Percentiles rank a stretch among this genome's conserved stretches.
These are phyloP conservation scores for Myotis brandtii DNA, from an alignment of 2,113 vertebrate genomes.

Conservation along the genomic window DNA sequence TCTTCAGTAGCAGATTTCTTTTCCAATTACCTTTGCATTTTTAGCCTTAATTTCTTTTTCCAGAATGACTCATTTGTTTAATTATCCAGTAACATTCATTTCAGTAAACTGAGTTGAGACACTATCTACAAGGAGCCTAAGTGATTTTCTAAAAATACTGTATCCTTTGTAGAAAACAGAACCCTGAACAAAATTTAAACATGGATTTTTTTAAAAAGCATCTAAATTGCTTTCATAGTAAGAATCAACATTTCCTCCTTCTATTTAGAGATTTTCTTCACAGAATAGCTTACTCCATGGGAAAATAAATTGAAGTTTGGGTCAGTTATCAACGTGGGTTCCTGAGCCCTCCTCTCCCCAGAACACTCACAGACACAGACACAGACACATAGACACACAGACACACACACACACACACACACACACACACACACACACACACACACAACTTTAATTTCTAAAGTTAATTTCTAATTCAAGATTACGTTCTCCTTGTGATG, in stretches of 20 bases:
- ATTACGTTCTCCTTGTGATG: constrained; percentile 13
- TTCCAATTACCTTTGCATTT: background rate
- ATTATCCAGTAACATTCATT: background rate
- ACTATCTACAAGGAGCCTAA: background rate
- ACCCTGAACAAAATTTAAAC: constrained; percentile 47
- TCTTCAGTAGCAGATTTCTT: constrained; percentile 15
- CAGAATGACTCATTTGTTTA: background rate
- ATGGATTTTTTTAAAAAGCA: background rate
- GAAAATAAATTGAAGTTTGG: constrained; percentile 16
- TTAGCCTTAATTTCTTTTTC: background rate
- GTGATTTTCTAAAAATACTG: background rate
- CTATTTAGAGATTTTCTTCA: constrained; percentile 19
- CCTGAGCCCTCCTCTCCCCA: background rate
- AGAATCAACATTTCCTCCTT: background rate
- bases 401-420: background rate
- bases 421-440: background rate
- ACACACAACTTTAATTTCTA: background rate
- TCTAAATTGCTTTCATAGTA: constrained; percentile 38
- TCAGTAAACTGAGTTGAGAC: background rate
- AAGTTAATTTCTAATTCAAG: constrained; percentile 25
- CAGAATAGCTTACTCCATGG: background rate
- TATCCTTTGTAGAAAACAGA: constrained; percentile 38
- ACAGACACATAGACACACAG: background rate
- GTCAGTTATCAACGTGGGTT: background rate
- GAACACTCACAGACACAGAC: background rate